Evolutionary conservation across 1,140 invertebrate species (phyloP), one percentile per base, ranked within the genome.

Genomic region (Harpegnathos saltator): DNA sequence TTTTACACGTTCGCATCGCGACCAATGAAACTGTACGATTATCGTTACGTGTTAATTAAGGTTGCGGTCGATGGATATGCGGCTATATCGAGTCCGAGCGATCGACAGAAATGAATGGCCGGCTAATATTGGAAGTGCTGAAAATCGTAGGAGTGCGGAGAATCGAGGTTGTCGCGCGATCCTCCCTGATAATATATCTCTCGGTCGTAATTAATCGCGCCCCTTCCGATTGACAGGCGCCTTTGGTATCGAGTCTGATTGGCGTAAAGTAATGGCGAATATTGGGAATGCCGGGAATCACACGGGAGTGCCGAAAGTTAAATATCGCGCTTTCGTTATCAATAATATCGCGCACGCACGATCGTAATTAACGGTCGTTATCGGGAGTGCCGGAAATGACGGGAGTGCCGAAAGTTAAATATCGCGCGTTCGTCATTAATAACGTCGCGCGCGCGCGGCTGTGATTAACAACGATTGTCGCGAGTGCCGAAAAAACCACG

Each of bases 21-120:
- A 22, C 17, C 19, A 65, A 75, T 52, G 38, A 75, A 33, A 63
- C n/a, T n/a, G n/a, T 33, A 63, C 29, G 56, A 74, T 74, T 74
- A 61, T 69, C 29, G 24, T 73, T 15, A 26, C 24, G 72, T 63
- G 59, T 63, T 75, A 74, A 74, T 74, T 74, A 63, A 26, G n/a
- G 17, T 50, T 73, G 69, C 19, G 19, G 33, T 14, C 33, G 38
- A 14, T 24, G 72, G 33, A 66, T 48, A 15, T 44, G 19, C 63
- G 29, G 22, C 19, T 29, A 19, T 22, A 48, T 29, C 72, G 38
- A 63, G 24, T n/a, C 19, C 72, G 38, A 63, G 24, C 26, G 24
- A 52, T 63, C 61, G 26, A 15, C 29, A 17, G 38, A 65, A 38
- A 44, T 15, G 24, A 26, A 12, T 63, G 58, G 9, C 29, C 14